These are phyloP conservation scores for Scortum barcoo DNA, from an alignment of 2,113 vertebrate species.

Conservation along the genomic window DNA sequence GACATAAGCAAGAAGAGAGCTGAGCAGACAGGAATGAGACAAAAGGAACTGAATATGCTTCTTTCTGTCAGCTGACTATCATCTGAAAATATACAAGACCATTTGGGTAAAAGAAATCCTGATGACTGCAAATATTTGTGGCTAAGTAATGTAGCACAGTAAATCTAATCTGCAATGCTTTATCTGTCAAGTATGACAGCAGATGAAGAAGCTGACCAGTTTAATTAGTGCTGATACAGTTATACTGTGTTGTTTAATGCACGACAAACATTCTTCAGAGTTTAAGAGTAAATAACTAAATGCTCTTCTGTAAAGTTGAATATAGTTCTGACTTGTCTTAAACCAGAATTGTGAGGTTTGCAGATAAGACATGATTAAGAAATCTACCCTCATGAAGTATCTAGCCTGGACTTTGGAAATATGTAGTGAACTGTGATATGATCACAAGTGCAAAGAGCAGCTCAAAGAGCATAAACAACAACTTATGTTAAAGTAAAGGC, in stretches of 20 bases:
- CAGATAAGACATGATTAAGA: conserved; percentile 54
- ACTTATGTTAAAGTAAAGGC: not conserved
- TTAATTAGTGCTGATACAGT: not conserved
- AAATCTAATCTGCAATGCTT: not conserved
- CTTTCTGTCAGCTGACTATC: conserved; percentile 63
- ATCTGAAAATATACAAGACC: conserved; percentile 10
- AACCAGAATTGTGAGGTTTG: not conserved
- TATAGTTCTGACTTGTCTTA: not conserved
- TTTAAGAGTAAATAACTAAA: too few relatives aligned
- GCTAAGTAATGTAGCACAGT: not conserved
- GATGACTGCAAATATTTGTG: not conserved
- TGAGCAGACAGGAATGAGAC: conserved; percentile 29
- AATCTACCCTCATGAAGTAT: not conserved
- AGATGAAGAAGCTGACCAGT: not conserved
- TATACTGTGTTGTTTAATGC: not conserved
- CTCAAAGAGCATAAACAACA: conserved; percentile 36
- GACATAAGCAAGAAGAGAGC: conserved; percentile 23
- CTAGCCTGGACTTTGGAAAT: conserved; percentile 71
- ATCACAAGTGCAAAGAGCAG: conserved; percentile 31
- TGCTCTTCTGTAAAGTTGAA: not conserved
- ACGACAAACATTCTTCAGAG: not conserved
- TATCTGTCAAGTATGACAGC: not conserved
- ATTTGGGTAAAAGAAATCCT: not conserved
- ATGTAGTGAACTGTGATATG: not conserved
- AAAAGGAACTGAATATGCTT: conserved; percentile 20